Conservation (phyloP, 2,113 vertebrate genomes). For the Amblyopsis rosae region DNA sequence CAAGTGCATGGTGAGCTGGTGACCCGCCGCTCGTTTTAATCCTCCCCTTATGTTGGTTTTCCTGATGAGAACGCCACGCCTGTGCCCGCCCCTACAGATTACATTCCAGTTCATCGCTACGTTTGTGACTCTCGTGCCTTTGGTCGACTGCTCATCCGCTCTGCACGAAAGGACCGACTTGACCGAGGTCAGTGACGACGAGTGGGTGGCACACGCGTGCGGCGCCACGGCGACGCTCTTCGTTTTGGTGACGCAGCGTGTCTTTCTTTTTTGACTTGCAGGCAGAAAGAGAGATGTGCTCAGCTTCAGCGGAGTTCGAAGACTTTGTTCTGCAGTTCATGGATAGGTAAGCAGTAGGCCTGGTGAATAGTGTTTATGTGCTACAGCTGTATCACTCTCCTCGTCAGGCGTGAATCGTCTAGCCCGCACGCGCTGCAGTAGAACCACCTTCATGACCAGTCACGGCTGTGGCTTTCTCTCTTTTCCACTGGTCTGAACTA, state of each 20-base stretch:
- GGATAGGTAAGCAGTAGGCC: slow-evolving; percentile 83
- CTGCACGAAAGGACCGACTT: slow-evolving; percentile 91
- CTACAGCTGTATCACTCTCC: no score
- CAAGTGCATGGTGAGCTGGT: slow-evolving; percentile 93
- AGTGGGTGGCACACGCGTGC: slow-evolving; percentile 33
- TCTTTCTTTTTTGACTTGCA: slow-evolving; percentile 49
- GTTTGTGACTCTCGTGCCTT: slow-evolving; percentile 99
- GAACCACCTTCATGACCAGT: no score
- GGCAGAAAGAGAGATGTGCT: slow-evolving; percentile 96
- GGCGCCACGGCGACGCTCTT: neutral
- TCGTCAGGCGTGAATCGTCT: no score
- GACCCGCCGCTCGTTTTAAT: neutral
- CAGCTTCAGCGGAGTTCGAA: slow-evolving; percentile 96
- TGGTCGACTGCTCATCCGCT: slow-evolving; percentile 96
- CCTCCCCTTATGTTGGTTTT: neutral
- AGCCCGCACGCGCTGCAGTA: no score
- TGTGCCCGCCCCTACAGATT: slow-evolving; percentile 79
- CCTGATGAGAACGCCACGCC: slow-evolving; percentile 6
- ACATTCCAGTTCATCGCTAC: slow-evolving; percentile 99
- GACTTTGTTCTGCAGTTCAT: slow-evolving; percentile 99
- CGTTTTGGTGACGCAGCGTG: no score
- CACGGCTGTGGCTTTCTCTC: no score
- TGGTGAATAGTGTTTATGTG: neutral
- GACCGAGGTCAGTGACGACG: slow-evolving; percentile 82
- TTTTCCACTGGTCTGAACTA: no score